Conservation (phyloP, 2,797 vertebrate species). For the Spinus pinus region DNA sequence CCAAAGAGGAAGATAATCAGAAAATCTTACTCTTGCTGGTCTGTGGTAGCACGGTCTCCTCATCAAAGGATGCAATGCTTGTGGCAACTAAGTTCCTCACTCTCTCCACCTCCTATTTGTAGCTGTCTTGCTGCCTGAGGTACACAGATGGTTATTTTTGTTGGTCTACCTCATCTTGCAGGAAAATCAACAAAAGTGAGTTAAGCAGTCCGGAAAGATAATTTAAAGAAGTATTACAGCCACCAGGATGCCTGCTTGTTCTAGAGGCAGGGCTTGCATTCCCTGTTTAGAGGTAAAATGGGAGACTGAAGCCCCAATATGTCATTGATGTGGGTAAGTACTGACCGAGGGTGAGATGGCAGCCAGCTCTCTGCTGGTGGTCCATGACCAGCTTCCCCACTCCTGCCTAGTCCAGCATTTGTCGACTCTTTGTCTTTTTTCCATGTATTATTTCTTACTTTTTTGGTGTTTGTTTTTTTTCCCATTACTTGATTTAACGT, state of each 20-base stretch:
- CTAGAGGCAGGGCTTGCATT: not conserved
- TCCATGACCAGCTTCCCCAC: not conserved
- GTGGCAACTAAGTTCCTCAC: not conserved
- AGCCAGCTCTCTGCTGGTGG: not conserved
- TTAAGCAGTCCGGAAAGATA: not conserved
- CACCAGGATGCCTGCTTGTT: accelerated
- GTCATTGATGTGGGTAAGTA: not conserved
- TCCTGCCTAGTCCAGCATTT: not conserved
- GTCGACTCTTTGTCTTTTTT: not conserved
- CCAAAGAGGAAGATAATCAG: not conserved
- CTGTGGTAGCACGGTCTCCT: accelerated
- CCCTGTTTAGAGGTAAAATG: not conserved
- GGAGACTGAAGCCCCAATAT: accelerated
- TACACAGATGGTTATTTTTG: not conserved
- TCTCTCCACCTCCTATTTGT: accelerated
- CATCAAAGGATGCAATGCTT: not conserved
- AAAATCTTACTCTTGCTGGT: not conserved
- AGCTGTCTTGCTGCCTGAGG: not conserved
- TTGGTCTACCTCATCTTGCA: not conserved
- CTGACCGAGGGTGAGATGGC: accelerated
- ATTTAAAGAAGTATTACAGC: not conserved
- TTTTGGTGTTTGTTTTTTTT: not conserved
- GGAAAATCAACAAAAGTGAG: not conserved
- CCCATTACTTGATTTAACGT: not conserved
- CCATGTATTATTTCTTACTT: not conserved